phyloP scores from a whole-genome alignment of 2,888 invertebrate species.

The Lagria hirta region DNA sequence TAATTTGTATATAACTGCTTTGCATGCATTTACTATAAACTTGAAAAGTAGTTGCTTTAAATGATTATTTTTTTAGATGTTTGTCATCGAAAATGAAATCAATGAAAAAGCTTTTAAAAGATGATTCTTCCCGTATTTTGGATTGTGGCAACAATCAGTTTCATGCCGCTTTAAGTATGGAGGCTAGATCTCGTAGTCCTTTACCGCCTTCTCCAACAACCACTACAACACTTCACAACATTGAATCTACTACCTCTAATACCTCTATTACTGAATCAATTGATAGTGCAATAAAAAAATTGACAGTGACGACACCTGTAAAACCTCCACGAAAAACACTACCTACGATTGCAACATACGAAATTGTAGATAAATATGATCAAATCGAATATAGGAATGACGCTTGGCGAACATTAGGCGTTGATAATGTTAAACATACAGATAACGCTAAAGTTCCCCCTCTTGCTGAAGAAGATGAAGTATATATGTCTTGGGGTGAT shows the following conservation, averaged over 20 bases:
- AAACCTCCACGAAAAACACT: slow-evolving; percentile 53
- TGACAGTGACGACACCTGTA: slow-evolving; percentile 12
- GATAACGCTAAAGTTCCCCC: slow-evolving; percentile 57
- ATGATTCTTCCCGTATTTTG: slow-evolving; percentile 59
- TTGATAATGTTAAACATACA: slow-evolving; percentile 71
- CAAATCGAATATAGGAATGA: slow-evolving; percentile 74
- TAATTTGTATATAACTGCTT: not conserved
- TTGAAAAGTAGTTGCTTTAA: not conserved
- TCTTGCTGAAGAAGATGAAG: slow-evolving; percentile 48
- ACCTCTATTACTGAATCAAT: slow-evolving; percentile 33
- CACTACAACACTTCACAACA: slow-evolving; percentile 54
- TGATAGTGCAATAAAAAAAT: slow-evolving; percentile 8
- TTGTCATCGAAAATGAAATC: slow-evolving; percentile 82
- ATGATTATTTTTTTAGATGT: slow-evolving; percentile 58
- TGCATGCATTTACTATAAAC: not conserved
- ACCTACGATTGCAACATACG: slow-evolving; percentile 43
- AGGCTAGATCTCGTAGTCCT: slow-evolving; percentile 80
- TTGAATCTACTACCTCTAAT: slow-evolving; percentile 50
- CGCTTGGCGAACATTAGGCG: slow-evolving; percentile 80
- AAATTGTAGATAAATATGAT: slow-evolving; percentile 57
- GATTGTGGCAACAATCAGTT: slow-evolving; percentile 77
- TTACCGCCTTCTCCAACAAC: slow-evolving; percentile 62
- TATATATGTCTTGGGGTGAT: slow-evolving; percentile 54
- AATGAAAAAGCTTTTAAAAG: slow-evolving; percentile 80
- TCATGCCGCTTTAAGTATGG: slow-evolving; percentile 73